Base-by-base conservation (phyloP, 92 coral and sea anemone genomes). In the Micromussa lordhowensis region DNA sequence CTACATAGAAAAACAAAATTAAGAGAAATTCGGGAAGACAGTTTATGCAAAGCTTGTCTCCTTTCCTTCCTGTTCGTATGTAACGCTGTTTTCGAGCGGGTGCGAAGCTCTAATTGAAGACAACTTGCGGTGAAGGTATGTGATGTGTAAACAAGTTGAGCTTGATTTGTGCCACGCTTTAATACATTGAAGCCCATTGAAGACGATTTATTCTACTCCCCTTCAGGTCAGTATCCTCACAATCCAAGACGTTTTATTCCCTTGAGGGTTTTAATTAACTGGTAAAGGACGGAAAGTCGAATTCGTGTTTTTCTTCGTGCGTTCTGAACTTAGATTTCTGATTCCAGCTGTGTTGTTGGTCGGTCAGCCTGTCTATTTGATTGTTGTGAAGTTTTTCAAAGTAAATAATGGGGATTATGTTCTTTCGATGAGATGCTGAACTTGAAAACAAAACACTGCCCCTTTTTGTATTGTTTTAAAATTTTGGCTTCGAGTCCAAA, bases 91-190 rank as follows among this genome's bases (percentile, higher is more conserved):
- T 71, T 31, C 15, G 32, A 3, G 87, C 59, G 26, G 16, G 70
- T 40, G 36, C 55, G 28, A 18, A 32, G 32, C 26, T 54, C 24
- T 17, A 24, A 19, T 73, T 57, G 55, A 16, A 16, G 19, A 22
- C 73, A 36, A 34, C 88, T 57, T 84, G 81, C 31, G 55, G 81
- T 84, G 81, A 74, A 84, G 88, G 88, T 84, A 71, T 71, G 79
- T 55, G 69, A 28, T 2, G 57, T 24, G 88, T 57, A 58, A 84
- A 84, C 57, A 74, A 75, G 38, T 29, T 44, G 12, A 44, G 51
- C 51, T 70, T 11, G 18, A 82, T 69, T 51, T 84, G 80, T 58
- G 81, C 32, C 7, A 26, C 63, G 73, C 38, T 44, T 44, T n/a
- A n/a, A n/a, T n/a, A 5, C 51, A 44, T 44, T 44, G 51, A 44